These are phyloP conservation scores for Calameuta pallipes DNA, from an alignment of 2,888 invertebrate species.

Conservation along the genomic window DNA sequence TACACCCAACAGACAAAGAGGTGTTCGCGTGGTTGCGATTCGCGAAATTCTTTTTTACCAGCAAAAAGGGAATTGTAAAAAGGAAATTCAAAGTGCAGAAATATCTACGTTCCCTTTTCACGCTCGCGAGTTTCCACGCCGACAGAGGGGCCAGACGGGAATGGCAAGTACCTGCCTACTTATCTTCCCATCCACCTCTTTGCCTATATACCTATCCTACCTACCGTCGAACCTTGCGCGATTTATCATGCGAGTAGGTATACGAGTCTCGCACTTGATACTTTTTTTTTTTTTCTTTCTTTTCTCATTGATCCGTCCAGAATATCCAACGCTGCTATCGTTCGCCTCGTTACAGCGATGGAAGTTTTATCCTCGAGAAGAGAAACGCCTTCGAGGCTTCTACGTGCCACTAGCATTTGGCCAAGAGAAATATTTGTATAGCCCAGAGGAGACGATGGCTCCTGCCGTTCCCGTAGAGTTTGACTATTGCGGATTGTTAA, in stretches of 20 bases:
- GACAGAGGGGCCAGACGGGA: background rate
- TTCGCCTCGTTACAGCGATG: background rate
- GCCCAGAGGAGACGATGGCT: background rate
- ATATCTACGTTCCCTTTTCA: background rate
- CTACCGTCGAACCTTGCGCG: background rate
- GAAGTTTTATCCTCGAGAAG: background rate
- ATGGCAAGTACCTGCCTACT: background rate
- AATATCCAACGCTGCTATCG: background rate
- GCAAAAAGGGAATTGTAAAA: background rate
- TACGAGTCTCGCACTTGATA: background rate
- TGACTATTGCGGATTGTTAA: background rate
- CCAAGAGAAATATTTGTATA: background rate
- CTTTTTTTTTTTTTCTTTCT: background rate
- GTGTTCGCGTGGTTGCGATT: background rate
- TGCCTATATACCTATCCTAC: background rate
- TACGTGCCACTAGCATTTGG: background rate
- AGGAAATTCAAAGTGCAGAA: background rate
- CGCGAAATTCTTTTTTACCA: background rate
- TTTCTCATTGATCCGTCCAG: background rate
- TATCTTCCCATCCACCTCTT: background rate
- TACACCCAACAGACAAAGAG: background rate
- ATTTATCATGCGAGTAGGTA: background rate
- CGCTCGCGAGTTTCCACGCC: background rate
- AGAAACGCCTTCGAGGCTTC: background rate
- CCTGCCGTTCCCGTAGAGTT: background rate